Evolutionary conservation across 2,797 vertebrate species (phyloP), one percentile per base, ranked within the genome.

Genomic region (Neosilurus mollespiculum): DNA sequence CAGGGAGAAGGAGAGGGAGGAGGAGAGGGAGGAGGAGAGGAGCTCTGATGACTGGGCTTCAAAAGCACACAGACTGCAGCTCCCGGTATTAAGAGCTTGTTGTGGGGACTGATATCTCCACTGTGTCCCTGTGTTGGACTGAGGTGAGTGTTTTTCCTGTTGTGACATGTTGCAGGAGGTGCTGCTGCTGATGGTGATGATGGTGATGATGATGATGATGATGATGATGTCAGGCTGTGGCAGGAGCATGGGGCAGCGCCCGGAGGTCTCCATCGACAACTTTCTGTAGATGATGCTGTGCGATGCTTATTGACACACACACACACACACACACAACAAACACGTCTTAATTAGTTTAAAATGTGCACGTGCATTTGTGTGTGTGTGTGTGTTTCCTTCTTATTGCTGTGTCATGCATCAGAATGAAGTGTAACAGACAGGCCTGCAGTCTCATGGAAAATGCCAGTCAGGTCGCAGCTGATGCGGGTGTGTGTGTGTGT

Each of bases 331-430:
- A 22, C 14, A 7, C 12, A 75, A 22, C 18, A 62, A 14, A 62
- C 22, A 64, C 4, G 43, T n/a, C 12, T 18, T 20, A 2, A 26
- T 64, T 2, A 12, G 5, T 59, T 34, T 14, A 4, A 37, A 3
- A 34, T 59, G 9, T 77, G 73, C 14, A 24, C 3, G 34, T 22
- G 62, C 5, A n/a, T n/a, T 59, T 22, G 66, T 53, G 24, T 71
- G 58, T 22, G 62, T 53, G 53, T 58, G 72, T 76, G 43, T 80
- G 58, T 26, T 43, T 9, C 15, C 12, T 22, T 20, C 37, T 51
- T 26, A 34, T 10, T 85, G 84, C 84, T 85, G 84, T 85, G 84
- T 85, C 84, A 85, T 85, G 75, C 73, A 30, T 82, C 78, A 53
- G 51, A 54, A 26, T 56, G 34, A 77, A 64, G 67, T 77, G 78